phyloP scores from a whole-genome alignment of 2,797 vertebrate species.

The Sibirionetta formosa region DNA sequence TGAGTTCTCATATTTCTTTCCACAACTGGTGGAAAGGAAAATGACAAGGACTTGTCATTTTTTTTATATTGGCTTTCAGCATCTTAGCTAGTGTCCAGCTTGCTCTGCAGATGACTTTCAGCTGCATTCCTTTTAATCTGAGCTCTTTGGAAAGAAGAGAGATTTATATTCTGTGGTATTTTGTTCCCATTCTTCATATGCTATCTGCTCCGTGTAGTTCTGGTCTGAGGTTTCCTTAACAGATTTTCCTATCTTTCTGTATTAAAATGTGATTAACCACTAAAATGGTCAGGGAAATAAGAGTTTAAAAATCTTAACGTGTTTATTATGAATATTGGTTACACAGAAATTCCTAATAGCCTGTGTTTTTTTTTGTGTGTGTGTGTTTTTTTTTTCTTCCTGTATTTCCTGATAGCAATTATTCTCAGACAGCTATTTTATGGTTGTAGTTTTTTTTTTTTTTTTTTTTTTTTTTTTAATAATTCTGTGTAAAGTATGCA shows the following conservation, averaged over 20 bases:
- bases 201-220: accelerated
- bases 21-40: neutral
- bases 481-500: neutral
- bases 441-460: neutral
- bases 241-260: neutral
- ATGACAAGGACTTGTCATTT: neutral
- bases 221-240: neutral
- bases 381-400: accelerated
- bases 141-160: neutral
- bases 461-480: neutral
- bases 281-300: neutral
- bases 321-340: neutral
- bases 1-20: conserved; percentile 4
- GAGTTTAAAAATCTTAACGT: neutral
- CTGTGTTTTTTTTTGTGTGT: neutral
- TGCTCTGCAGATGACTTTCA: neutral
- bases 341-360: neutral
- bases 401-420: neutral
- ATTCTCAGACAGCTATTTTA: neutral
- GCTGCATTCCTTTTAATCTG: neutral
- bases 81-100: neutral
- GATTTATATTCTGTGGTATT: neutral
- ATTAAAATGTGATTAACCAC: neutral
- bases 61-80: neutral
- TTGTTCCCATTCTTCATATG: neutral